Conservation (phyloP, 30 jellyfish, hydroid and myxozoan genomes). For the Aurelia coerulea region DNA sequence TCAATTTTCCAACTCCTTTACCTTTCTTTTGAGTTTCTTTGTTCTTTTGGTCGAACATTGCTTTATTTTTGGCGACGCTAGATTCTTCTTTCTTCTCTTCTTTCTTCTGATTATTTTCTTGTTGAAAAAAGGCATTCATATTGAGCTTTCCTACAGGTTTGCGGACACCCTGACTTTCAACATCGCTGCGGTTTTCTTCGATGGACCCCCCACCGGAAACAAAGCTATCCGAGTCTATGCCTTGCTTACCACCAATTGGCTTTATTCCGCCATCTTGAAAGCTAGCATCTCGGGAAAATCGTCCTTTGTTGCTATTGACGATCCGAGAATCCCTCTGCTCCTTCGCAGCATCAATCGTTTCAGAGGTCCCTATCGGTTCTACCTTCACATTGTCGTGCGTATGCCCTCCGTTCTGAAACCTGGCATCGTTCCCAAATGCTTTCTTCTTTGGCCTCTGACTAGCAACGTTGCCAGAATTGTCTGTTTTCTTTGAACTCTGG, state of each 20-base stretch:
- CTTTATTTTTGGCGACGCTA: slow-evolving; percentile 40
- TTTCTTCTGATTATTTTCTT: neutral
- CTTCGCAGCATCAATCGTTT: no score
- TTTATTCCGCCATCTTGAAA: no score
- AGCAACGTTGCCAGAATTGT: neutral
- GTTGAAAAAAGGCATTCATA: slow-evolving; percentile 25
- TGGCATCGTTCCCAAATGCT: neutral
- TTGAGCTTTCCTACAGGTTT: slow-evolving; percentile 34
- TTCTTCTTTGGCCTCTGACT: neutral
- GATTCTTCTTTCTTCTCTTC: slow-evolving; percentile 31
- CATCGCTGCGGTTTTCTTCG: no score
- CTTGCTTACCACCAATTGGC: no score
- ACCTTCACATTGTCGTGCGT: no score
- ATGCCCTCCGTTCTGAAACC: neutral
- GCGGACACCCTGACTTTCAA: no score
- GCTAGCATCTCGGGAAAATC: no score
- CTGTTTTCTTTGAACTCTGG: neutral
- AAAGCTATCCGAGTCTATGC: no score
- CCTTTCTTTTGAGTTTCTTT: slow-evolving; percentile 15
- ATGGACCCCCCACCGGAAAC: no score
- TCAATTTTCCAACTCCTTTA: slow-evolving; percentile 41
- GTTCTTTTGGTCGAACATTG: slow-evolving; percentile 38
- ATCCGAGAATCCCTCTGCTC: no score
- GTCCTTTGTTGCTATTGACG: no score
- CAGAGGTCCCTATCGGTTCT: no score